A percentile compares a stretch with the other conserved stretches of the same genome.
Evolutionary conservation across 2,797 vertebrate genomes (phyloP).

Genomic region (Neosilurus mollespiculum): DNA sequence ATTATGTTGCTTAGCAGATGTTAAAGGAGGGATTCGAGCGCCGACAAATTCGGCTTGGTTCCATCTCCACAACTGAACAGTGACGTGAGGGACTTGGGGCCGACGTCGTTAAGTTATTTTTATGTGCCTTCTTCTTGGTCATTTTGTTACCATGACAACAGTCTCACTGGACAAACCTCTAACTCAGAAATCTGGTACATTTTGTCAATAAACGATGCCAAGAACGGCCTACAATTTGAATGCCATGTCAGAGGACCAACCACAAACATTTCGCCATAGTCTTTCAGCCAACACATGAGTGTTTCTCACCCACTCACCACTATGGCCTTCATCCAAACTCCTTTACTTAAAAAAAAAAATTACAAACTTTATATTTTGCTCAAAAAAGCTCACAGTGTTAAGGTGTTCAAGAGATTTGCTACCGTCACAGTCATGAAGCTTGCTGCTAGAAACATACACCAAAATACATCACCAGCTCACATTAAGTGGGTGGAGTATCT

Average conservation of each 20-base stretch:
- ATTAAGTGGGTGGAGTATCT: not conserved
- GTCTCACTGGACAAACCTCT: not conserved
- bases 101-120: not conserved
- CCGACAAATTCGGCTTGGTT: not conserved
- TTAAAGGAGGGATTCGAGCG: not conserved
- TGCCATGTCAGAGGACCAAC: not conserved
- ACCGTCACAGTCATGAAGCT: not conserved
- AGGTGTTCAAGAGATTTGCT: not conserved
- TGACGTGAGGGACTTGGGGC: not conserved
- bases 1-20: slow-evolving; percentile 30
- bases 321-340: not conserved
- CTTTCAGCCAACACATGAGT: not conserved
- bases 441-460: not conserved
- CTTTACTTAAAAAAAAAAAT: not conserved
- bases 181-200: not conserved
- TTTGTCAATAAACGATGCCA: not conserved
- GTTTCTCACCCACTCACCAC: too few species aligned
- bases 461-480: not conserved
- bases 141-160: not conserved
- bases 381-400: not conserved
- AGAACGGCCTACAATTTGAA: too few species aligned
- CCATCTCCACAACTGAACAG: not conserved
- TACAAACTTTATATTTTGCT: not conserved
- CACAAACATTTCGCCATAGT: not conserved
- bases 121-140: not conserved